Evolutionary conservation across 2,888 invertebrate genomes (phyloP).

Genomic region (Sinodicranocentrus sp.): DNA sequence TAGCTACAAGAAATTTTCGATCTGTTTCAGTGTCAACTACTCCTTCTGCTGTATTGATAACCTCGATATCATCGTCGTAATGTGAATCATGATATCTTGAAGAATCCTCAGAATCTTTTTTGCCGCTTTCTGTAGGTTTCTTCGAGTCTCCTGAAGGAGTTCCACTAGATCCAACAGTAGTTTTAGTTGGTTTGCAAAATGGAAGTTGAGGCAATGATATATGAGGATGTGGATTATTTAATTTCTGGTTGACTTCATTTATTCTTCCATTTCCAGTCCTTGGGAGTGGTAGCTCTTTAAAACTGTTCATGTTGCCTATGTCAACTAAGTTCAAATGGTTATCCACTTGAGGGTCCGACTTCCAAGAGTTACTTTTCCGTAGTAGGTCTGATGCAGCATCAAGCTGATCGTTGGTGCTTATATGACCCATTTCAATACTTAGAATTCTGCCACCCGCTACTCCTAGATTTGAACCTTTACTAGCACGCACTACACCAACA

Average conservation of each 20-base stretch:
- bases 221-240: constrained; percentile 55
- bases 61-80: constrained; percentile 13
- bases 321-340: not conserved
- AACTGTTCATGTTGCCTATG: not conserved
- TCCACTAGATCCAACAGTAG: constrained; percentile 39
- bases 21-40: constrained; percentile 40
- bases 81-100: not conserved
- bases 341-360: not conserved
- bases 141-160: constrained; percentile 6
- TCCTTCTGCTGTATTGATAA: constrained; percentile 17
- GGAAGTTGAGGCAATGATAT: constrained; percentile 63
- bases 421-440: constrained; percentile 36
- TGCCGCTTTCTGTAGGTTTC: not conserved
- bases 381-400: not conserved
- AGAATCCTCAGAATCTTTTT: not conserved
- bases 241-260: not conserved
- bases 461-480: no score
- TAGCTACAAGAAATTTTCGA: constrained; percentile 88
- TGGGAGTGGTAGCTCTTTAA: constrained; percentile 24
- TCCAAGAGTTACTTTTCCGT: no score
- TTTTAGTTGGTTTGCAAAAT: constrained; percentile 63
- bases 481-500: constrained; percentile 11
- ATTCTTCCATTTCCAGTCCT: not conserved
- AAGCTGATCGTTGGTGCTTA: not conserved
- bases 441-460: not conserved